Evolutionary conservation across 2,888 invertebrate genomes (phyloP).

Genomic region (Blastobasis lacticolella): DNA sequence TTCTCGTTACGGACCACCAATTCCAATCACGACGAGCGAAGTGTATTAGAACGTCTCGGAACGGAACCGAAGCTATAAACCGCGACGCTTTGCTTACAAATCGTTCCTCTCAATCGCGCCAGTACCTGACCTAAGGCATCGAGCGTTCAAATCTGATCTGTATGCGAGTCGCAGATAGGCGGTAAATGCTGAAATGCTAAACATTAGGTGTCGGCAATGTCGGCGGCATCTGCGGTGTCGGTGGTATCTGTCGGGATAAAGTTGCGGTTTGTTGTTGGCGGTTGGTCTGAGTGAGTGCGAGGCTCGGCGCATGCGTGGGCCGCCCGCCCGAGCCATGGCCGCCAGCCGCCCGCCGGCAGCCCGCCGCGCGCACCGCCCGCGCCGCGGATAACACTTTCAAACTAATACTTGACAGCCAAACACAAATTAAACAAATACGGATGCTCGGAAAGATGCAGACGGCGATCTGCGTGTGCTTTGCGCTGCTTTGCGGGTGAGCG

Average conservation of each 20-base stretch:
- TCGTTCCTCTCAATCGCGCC: not conserved
- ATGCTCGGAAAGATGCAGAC: too few relatives aligned
- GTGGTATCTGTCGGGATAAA: slow-evolving; percentile 7
- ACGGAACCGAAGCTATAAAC: not conserved
- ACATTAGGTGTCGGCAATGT: too few relatives aligned
- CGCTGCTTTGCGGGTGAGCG: slow-evolving; percentile 8
- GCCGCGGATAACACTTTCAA: slow-evolving; percentile 10
- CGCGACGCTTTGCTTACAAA: not conserved
- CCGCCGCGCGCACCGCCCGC: slow-evolving; percentile 26
- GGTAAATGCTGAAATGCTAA: slow-evolving; percentile 4
- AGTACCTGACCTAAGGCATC: not conserved
- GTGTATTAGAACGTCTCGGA: not conserved
- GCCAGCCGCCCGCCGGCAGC: slow-evolving; percentile 28
- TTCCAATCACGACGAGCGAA: too few relatives aligned
- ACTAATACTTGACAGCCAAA: slow-evolving; percentile 3
- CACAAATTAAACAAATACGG: not conserved
- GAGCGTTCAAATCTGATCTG: slow-evolving; percentile 1
- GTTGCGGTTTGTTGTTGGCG: slow-evolving; percentile 16
- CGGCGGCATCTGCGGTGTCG: slow-evolving; percentile 5
- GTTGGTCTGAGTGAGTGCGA: slow-evolving; percentile 16
- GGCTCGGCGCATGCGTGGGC: slow-evolving; percentile 35
- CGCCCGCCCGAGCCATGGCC: not conserved
- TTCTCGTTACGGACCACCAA: too few relatives aligned
- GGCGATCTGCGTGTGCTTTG: not conserved
- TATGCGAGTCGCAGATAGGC: slow-evolving; percentile 4